Base-by-base conservation (phyloP, 2,797 vertebrate genomes). In the Vultur gryphus region DNA sequence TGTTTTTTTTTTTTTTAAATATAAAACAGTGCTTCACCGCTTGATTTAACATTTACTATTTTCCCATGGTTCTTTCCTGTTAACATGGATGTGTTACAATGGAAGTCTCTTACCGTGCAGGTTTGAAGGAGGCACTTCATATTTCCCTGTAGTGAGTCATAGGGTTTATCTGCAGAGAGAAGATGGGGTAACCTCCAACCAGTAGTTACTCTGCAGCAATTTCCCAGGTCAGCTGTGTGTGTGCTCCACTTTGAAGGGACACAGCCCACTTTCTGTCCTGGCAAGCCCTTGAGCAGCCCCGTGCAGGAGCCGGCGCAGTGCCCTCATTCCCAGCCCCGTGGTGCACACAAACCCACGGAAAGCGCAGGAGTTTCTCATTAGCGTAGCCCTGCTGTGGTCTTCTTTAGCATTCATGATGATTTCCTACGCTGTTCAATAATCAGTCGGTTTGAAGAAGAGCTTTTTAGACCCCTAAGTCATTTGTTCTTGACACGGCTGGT, bases 291-390 rank as follows among this genome's bases (percentile, higher is more conserved):
- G 11, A 26, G 6, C 49, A 44, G 3, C 31, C 43, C 59, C 5
- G 5, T 3, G 2, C 7, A 7, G 76, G 37, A 76, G 54, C n/a
- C 2, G 0, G 55, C 7, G 5, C 43, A 5, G n/a, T 21, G 28
- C 25, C 10, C 57, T 44, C 4, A 0, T 7, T 71, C 14, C 62
- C 67, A 69, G 84, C 28, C 20, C 62, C 1, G 0, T 2, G 4
- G 51, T 65, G 51, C 58, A 23, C 41, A 33, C 39, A 79, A 28
- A 61, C 25, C 26, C 48, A 12, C 0, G 0, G 46, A 8, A 64
- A 54, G 33, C 1, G 0, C 35, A 15, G n/a, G 35, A n/a, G 26
- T 3, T 86, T 62, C 67, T 37, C 24, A 2, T 10, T 57, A 43
- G n/a, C 67, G 55, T 9, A 79, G 54, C 24, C 33, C 59, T 57